These are phyloP conservation scores for Borostomias antarcticus DNA, from an alignment of 2,797 vertebrate species.

Conservation along the genomic window DNA sequence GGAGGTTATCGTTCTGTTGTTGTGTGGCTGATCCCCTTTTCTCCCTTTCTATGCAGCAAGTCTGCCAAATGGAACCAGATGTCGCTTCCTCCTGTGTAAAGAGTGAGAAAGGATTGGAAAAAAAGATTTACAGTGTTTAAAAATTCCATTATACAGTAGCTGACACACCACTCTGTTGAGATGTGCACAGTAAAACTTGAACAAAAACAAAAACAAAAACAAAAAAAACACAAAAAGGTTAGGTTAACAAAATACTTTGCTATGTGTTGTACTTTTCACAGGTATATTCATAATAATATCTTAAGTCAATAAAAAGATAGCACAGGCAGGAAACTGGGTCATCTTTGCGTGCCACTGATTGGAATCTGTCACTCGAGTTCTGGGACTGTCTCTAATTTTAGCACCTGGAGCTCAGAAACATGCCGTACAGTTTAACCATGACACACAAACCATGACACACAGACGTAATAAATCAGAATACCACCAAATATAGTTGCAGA, in stretches of 20 bases:
- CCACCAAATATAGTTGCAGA: slow-evolving; percentile 52
- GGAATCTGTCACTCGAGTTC: slow-evolving; percentile 64
- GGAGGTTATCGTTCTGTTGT: slow-evolving; percentile 62
- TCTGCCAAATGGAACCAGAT: slow-evolving; percentile 78
- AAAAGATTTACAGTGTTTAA: slow-evolving; percentile 56
- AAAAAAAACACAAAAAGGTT: too few species aligned
- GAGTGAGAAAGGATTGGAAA: slow-evolving; percentile 5
- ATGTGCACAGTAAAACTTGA: slow-evolving; percentile 12
- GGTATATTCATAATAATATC: not conserved
- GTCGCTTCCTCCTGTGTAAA: slow-evolving; percentile 65
- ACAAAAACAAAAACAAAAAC: slow-evolving; percentile 18
- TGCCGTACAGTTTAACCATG: slow-evolving; percentile 57
- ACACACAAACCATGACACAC: too few species aligned
- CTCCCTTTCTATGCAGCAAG: slow-evolving; percentile 49
- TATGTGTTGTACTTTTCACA: not conserved
- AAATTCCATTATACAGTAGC: slow-evolving; percentile 55
- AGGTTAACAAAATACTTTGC: too few species aligned
- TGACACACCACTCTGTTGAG: slow-evolving; percentile 44
- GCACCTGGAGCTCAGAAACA: slow-evolving; percentile 55
- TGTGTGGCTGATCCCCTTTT: slow-evolving; percentile 44
- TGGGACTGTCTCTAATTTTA: slow-evolving; percentile 76
- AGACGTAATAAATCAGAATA: slow-evolving; percentile 69
- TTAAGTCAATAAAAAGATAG: not conserved
- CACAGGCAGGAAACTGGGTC: slow-evolving; percentile 58
- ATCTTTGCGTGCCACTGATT: slow-evolving; percentile 61